These are phyloP conservation scores for Charaxes varanes DNA, from an alignment of 1,140 invertebrate genomes.

Conservation along the genomic window DNA sequence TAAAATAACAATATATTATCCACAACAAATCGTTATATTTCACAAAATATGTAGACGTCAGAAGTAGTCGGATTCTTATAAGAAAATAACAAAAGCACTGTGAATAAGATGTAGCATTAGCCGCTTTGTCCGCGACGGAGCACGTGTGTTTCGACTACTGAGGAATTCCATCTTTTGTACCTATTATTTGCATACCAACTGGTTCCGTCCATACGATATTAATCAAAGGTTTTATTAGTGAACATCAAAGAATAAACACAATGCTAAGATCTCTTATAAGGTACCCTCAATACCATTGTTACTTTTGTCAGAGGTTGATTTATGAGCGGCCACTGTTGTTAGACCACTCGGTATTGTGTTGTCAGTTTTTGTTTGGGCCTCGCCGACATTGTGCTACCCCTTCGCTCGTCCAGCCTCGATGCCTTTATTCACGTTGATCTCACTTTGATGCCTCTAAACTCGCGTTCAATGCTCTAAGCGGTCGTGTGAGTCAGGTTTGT, in stretches of 20 bases:
- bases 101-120: constrained; percentile 58
- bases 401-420: constrained; percentile 56
- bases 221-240: constrained; percentile 74
- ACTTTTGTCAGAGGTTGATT: constrained; percentile 72
- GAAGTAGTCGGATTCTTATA: constrained; percentile 28
- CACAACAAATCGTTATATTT: constrained; percentile 12
- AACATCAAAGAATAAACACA: constrained; percentile 73
- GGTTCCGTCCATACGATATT: constrained; percentile 71
- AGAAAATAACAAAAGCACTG: constrained; percentile 50
- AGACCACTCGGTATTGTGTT: constrained; percentile 67
- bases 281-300: constrained; percentile 72
- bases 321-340: constrained; percentile 72
- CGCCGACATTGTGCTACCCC: constrained; percentile 67
- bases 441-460: constrained; percentile 60
- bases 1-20: too few relatives aligned
- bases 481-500: constrained; percentile 27
- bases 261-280: constrained; percentile 73
- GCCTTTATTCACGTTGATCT: constrained; percentile 65
- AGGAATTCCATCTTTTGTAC: constrained; percentile 53
- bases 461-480: constrained; percentile 43
- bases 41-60: constrained; percentile 2
- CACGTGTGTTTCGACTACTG: constrained; percentile 64
- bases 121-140: constrained; percentile 46
- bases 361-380: constrained; percentile 69
- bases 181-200: constrained; percentile 71